Conservation (phyloP, 2,888 invertebrate genomes). For the Drosophila acutilabella region DNA sequence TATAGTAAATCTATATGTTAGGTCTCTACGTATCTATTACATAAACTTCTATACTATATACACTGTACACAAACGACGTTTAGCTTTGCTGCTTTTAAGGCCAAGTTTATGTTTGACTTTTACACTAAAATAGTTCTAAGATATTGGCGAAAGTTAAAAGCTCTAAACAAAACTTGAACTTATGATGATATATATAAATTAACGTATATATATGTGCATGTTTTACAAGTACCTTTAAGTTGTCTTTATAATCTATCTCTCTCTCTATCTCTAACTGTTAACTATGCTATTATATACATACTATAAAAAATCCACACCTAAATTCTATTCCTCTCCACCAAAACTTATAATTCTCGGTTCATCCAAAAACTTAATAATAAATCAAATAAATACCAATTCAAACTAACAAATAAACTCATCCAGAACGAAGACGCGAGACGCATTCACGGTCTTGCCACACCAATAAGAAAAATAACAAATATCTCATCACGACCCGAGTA, state of each 20-base stretch:
- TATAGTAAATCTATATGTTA: conserved; percentile 33
- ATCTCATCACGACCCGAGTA: conserved; percentile 86
- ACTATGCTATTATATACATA: conserved; percentile 43
- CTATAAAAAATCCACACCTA: conserved; percentile 63
- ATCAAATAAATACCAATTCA: conserved; percentile 33
- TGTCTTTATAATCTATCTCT: conserved; percentile 28
- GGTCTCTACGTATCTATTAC: conserved; percentile 44
- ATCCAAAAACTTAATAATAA: conserved; percentile 43
- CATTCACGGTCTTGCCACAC: conserved; percentile 86
- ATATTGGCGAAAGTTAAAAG: conserved; percentile 5
- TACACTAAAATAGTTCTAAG: conserved; percentile 17
- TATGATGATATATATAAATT: conserved; percentile 6
- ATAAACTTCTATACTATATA: conserved; percentile 18
- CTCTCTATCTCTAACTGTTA: conserved; percentile 32
- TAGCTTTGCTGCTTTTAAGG: conserved; percentile 65
- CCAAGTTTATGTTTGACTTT: conserved; percentile 50
- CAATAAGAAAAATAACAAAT: conserved; percentile 85
- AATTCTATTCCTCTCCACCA: conserved; percentile 76
- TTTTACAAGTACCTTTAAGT: conserved; percentile 48
- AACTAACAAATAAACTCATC: conserved; percentile 81
- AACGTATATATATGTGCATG: conserved; percentile 32
- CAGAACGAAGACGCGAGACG: conserved; percentile 85
- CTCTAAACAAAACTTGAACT: conserved; percentile 7
- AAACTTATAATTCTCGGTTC: conserved; percentile 58
- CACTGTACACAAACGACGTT: conserved; percentile 43